Evolutionary conservation across 2,797 vertebrate species (phyloP), one percentile per base, ranked within the genome.

Genomic region (Thamnophis elegans): DNA sequence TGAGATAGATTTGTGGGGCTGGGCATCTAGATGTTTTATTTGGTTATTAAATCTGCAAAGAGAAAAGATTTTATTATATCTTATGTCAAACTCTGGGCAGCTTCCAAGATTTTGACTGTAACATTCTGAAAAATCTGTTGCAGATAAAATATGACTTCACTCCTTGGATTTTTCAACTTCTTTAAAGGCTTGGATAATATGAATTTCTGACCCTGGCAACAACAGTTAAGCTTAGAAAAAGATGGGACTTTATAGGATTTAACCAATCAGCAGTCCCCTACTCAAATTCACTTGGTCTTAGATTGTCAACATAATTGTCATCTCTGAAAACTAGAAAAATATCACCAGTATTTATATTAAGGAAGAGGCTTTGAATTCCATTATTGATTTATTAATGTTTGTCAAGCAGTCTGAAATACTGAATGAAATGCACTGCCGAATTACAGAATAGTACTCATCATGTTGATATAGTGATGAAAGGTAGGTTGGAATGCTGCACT

Each of bases 321-420:
- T 0, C 2, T 89, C 18, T 60, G 47, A 59, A 13, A 78, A 91
- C 0, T 1, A 0, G 0, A 6, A 13, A 32, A 92, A 73, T 91
- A 2, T 0, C 0, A 0, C 62, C 1, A n/a, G 58, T 65, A 54
- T 18, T 14, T 89, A 20, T 86, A 92, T 68, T 82, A 2, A 0
- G 5, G 54, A 32, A 82, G 10, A 88, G 65, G 28, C 85, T 73
- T 60, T 90, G 55, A 88, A 47, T 11, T 20, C 53, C 28, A 47
- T 53, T 90, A 93, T 90, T 88, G 89, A 91, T 93, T 93, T 91
- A 88, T 91, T 90, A 90, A 90, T 88, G 62, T 93, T 93, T 88
- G 65, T 88, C 92, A 93, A 87, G 90, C 89, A 93, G n/a, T 54
- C 85, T 93, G 65, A 91, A 91, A 82, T 90, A 28, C 55, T 93